phyloP scores from a whole-genome alignment of 1,140 invertebrate species.

The Caenorhabditis elegans region DNA sequence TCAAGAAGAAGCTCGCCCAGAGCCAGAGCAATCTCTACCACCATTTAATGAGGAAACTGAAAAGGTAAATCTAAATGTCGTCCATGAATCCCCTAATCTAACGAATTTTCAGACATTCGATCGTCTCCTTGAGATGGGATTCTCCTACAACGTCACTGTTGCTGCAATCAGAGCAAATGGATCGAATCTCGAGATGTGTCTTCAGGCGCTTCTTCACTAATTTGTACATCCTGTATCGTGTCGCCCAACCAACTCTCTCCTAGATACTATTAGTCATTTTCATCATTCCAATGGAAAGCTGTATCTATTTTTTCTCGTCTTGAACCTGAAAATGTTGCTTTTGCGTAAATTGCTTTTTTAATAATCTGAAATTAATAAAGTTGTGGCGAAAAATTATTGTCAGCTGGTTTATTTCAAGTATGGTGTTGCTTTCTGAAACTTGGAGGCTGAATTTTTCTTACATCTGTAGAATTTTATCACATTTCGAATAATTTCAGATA shows the following conservation, averaged over 20 bases:
- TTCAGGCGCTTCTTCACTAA: neutral
- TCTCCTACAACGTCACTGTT: neutral
- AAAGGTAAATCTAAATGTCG: neutral
- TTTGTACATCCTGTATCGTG: neutral
- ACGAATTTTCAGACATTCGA: neutral
- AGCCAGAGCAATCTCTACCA: neutral
- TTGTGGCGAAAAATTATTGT: neutral
- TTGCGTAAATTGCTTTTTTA: neutral
- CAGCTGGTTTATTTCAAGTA: too few species aligned
- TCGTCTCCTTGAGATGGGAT: slow-evolving; percentile 10
- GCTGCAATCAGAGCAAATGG: neutral
- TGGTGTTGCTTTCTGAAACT: too few species aligned
- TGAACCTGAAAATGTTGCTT: too few species aligned
- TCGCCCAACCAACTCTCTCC: neutral
- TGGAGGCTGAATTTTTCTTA: too few species aligned
- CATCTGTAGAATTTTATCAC: too few species aligned
- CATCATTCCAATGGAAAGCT: neutral
- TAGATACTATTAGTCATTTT: neutral
- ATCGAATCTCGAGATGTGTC: neutral
- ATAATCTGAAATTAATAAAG: neutral
- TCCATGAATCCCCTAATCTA: neutral
- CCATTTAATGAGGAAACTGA: neutral
- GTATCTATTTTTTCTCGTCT: neutral
- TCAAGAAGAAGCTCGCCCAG: neutral
- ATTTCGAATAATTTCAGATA: too few species aligned